Percentiles rank a stretch among this genome's conserved stretches.
phyloP scores from a whole-genome alignment of 2,113 vertebrate genomes.

The Engraulis encrasicolus region DNA sequence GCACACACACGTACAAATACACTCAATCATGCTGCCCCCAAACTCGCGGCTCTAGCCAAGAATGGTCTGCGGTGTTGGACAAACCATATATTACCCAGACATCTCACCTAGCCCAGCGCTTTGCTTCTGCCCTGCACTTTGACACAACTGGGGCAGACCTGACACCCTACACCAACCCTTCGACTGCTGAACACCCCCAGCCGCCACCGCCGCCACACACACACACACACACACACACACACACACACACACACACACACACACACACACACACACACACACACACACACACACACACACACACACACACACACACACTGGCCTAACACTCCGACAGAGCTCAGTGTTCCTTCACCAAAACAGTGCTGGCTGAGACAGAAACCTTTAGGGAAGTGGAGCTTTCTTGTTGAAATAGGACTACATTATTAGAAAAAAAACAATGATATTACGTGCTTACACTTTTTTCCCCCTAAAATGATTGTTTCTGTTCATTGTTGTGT shows the following conservation, averaged over 20 bases:
- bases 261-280: no score
- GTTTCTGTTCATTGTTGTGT: background rate
- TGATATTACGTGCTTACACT: no score
- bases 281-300: no score
- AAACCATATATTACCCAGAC: conserved; percentile 61
- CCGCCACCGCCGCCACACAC: no score
- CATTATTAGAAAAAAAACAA: no score
- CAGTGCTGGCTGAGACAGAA: background rate
- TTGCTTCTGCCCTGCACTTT: conserved; percentile 57
- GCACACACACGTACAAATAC: conserved; percentile 18
- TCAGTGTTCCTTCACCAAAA: background rate
- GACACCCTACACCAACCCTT: conserved; percentile 68
- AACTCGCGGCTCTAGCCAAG: conserved; percentile 26
- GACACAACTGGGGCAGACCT: conserved; percentile 69
- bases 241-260: no score
- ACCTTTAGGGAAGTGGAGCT: background rate
- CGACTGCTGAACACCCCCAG: background rate
- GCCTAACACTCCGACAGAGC: background rate
- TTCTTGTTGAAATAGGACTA: no score
- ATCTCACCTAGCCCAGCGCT: conserved; percentile 47
- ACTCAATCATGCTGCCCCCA: conserved; percentile 20
- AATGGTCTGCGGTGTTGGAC: conserved; percentile 42
- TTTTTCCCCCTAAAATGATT: background rate
- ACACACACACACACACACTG: no score
- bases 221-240: no score